These are phyloP conservation scores for Tenualosa ilisha DNA, from an alignment of 2,797 vertebrate species.

Conservation along the genomic window DNA sequence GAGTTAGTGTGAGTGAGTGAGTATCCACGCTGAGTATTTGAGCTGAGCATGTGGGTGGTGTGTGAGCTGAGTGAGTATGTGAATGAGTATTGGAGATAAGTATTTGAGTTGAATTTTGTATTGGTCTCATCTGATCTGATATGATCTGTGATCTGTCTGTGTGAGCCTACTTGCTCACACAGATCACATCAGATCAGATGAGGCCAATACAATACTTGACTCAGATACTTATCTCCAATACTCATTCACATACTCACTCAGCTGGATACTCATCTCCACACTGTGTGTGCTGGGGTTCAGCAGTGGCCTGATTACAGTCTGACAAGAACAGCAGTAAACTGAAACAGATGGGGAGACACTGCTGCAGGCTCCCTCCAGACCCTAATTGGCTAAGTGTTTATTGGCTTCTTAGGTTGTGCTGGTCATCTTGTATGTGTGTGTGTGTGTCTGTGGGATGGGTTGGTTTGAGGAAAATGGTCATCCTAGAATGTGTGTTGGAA, in stretches of 20 bases:
- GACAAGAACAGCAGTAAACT: slow-evolving; percentile 15
- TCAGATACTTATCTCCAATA: too few species aligned
- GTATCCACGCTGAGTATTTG: not conserved
- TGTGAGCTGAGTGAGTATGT: not conserved
- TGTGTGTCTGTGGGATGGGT: slow-evolving; percentile 27
- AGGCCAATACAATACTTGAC: too few species aligned
- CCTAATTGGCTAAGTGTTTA: not conserved
- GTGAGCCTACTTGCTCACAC: too few species aligned
- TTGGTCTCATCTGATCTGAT: too few species aligned
- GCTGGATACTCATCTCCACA: too few species aligned
- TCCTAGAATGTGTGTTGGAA: not conserved
- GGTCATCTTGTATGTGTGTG: slow-evolving; percentile 16
- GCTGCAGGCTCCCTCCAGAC: not conserved
- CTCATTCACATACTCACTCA: too few species aligned
- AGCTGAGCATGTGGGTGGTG: too few species aligned
- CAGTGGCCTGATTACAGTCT: not conserved
- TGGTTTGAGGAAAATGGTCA: not conserved
- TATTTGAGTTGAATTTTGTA: not conserved
- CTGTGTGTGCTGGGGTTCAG: too few species aligned
- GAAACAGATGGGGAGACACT: not conserved
- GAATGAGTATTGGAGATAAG: not conserved
- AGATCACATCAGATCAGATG: too few species aligned
- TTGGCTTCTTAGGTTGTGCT: not conserved
- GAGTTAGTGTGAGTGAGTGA: not conserved
- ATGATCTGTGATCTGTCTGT: not conserved